These are phyloP conservation scores for Centruroides sculpturatus DNA, from an alignment of 1,140 invertebrate species.

Conservation along the genomic window DNA sequence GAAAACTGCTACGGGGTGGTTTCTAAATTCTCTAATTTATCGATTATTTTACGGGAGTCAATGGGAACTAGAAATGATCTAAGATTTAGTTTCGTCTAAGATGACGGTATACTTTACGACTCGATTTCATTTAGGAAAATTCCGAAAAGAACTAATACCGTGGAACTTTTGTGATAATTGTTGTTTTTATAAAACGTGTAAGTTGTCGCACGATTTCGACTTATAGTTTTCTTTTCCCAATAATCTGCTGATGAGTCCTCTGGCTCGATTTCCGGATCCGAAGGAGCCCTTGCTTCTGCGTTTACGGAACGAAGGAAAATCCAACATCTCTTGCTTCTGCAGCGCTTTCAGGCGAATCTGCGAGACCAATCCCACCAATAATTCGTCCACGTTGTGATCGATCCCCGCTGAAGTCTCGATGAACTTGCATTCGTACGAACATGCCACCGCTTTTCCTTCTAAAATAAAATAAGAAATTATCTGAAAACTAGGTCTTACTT, in stretches of 20 bases:
- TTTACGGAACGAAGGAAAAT: conserved; percentile 2
- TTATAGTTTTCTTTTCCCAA: conserved; percentile 23
- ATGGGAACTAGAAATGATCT: too few relatives aligned
- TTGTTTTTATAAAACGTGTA: conserved; percentile 24
- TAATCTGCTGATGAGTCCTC: conserved; percentile 22
- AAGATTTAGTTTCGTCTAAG: too few relatives aligned
- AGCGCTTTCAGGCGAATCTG: conserved; percentile 31
- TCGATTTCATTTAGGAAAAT: too few relatives aligned
- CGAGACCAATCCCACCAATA: conserved; percentile 55
- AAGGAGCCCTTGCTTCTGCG: conserved; percentile 18
- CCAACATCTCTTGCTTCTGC: conserved; percentile 6
- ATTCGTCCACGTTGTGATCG: conserved; percentile 64
- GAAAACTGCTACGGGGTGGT: too few relatives aligned
- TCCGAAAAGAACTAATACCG: too few relatives aligned
- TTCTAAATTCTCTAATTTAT: too few relatives aligned
- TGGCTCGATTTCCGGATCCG: conserved; percentile 18
- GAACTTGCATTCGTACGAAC: conserved; percentile 59
- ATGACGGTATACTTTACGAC: too few relatives aligned
- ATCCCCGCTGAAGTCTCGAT: conserved; percentile 66
- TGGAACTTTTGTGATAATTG: too few relatives aligned
- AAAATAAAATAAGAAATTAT: conserved; percentile 6
- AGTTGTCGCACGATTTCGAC: conserved; percentile 29
- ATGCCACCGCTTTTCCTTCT: conserved; percentile 52
- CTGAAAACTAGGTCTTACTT: too few relatives aligned
- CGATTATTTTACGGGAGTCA: too few relatives aligned